phyloP scores from a whole-genome alignment of 30 jellyfish, hydroid and myxozoan species.

The Aurelia sp. region DNA sequence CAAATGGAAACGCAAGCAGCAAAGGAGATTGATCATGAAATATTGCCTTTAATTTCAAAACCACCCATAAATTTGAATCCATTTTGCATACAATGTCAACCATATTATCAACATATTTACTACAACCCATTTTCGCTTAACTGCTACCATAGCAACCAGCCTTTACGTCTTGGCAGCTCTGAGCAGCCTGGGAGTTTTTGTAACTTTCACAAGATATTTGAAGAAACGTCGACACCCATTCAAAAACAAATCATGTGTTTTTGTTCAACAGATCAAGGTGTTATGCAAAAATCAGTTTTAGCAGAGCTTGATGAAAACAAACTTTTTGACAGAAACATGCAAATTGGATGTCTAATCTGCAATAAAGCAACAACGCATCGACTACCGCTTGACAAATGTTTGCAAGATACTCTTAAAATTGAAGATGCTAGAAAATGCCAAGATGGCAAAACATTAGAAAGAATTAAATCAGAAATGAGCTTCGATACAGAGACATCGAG shows the following conservation, averaged over 20 bases:
- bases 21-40: too few species aligned
- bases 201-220: background rate
- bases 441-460: too few species aligned
- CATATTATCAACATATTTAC: background rate
- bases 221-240: background rate
- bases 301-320: background rate
- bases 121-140: background rate
- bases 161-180: background rate
- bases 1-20: too few species aligned
- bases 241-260: background rate
- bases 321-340: background rate
- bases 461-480: too few species aligned
- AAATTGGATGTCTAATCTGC: background rate
- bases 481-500: background rate
- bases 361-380: background rate
- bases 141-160: background rate
- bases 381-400: too few species aligned
- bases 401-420: too few species aligned
- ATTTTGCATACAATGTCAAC: slow-evolving; percentile 1
- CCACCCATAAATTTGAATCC: background rate
- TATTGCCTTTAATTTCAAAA: too few species aligned
- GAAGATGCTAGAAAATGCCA: too few species aligned
- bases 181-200: background rate
- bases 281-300: background rate
- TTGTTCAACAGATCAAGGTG: background rate